Evolutionary conservation across 2,113 vertebrate genomes (phyloP), one percentile per base, ranked within the genome.

Genomic region (Malurus cyaneus): DNA sequence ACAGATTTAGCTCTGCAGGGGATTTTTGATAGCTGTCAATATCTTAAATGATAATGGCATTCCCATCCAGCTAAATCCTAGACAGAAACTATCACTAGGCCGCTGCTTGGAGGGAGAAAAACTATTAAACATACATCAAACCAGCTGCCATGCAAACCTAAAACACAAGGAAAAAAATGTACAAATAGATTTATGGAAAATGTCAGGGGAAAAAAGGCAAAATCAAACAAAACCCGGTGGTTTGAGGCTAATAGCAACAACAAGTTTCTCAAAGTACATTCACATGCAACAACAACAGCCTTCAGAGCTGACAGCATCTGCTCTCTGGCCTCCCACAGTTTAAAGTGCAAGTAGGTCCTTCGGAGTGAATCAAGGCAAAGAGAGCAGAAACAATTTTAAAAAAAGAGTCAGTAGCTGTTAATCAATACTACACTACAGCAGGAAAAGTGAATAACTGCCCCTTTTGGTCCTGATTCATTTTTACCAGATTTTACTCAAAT

Each of bases 11-110:
- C 18, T 71, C 85, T 87, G 49, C 73, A 72, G 64, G 44, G 34
- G 42, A 64, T 6, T 60, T 66, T 79, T 95, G 57, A 72, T 21
- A 90, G n/a, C 56, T 90, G 65, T 69, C 93, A 95, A 46, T 80
- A 53, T 50, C 39, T 36, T 39, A 66, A 5, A 69, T 23, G 34
- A 36, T 29, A 94, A 88, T 31, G 80, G 14, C 34, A 76, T 64
- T 81, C 77, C 50, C 57, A 86, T 17, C 67, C 26, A 76, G 16
- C 62, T 70, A 70, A 62, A 81, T 77, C 25, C 52, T 50, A 67
- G 52, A 47, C 19, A 79, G 70, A 66, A 81, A 11, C 52, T 87
- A 52, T 32, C 46, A n/a, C 44, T 60, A 76, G 65, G 9, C 21
- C n/a, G 24, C 89, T 60, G 28, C 49, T 65, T 11, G 9, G 31